Conservation (phyloP, 2,888 invertebrate genomes). For the Brachycybe producta region DNA sequence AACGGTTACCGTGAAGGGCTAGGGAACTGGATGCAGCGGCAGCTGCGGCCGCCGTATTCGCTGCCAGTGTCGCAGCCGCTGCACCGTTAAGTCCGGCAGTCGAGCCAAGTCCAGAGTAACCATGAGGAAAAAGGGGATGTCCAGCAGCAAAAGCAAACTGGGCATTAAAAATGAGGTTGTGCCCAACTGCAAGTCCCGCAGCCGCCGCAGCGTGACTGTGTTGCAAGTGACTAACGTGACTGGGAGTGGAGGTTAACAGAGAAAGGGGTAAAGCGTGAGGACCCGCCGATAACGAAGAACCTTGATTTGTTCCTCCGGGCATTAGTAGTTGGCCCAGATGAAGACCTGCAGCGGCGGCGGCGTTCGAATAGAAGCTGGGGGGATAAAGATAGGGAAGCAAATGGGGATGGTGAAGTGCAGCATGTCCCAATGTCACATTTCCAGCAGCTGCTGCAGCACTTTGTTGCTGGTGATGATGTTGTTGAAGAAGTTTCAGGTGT, state of each 20-base stretch:
- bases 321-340: constrained; percentile 17
- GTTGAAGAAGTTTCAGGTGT: constrained; percentile 19
- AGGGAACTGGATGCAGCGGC: constrained; percentile 22
- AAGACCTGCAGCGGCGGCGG: constrained; percentile 14
- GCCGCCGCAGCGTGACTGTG: constrained; percentile 36
- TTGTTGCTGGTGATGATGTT: constrained; percentile 35
- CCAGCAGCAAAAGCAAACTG: constrained; percentile 77
- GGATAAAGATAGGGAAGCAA: constrained; percentile 86
- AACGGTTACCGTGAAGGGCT: constrained; percentile 35
- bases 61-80: constrained; percentile 20
- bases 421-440: constrained; percentile 82
- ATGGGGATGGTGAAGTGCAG: constrained; percentile 65
- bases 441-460: constrained; percentile 46
- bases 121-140: constrained; percentile 57
- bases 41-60: constrained; percentile 23
- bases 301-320: constrained; percentile 20
- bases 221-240: constrained; percentile 37
- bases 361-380: constrained; percentile 64
- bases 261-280: constrained; percentile 28
- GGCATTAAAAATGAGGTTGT: constrained; percentile 73
- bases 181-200: constrained; percentile 40
- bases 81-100: constrained; percentile 26
- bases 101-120: constrained; percentile 41
- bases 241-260: constrained; percentile 29
- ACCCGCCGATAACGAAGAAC: constrained; percentile 19